Conservation (phyloP, 2,797 vertebrate species). For the Pithecia hirsuta region DNA sequence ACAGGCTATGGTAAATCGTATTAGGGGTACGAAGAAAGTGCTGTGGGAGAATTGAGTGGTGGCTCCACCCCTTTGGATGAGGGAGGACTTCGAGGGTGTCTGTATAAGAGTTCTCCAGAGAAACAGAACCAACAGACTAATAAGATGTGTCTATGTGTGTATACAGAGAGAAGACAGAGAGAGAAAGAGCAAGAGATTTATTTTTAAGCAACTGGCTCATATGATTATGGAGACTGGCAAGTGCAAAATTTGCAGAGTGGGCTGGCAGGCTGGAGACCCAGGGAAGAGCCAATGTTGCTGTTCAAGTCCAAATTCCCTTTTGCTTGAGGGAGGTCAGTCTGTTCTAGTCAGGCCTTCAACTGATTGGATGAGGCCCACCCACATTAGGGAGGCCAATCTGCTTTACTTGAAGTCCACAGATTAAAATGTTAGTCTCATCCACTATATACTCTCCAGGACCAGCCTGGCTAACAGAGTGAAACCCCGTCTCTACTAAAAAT, state of each 20-base stretch:
- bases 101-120: neutral
- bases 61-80: neutral
- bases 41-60: neutral
- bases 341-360: neutral
- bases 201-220: neutral
- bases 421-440: neutral
- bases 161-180: neutral
- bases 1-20: neutral
- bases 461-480: neutral
- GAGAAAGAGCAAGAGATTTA: neutral
- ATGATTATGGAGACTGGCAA: neutral
- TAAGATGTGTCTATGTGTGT: too few species aligned
- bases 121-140: neutral
- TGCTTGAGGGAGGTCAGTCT: neutral
- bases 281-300: neutral
- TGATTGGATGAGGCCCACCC: neutral
- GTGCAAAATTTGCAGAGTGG: neutral
- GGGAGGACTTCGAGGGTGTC: neutral
- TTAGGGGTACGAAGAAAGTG: neutral
- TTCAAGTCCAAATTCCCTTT: neutral
- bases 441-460: neutral
- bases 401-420: neutral
- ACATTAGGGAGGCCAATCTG: neutral
- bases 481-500: neutral
- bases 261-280: neutral